Conservation (phyloP, 64 coral and sea anemone genomes). For the Anthopleura sola region DNA sequence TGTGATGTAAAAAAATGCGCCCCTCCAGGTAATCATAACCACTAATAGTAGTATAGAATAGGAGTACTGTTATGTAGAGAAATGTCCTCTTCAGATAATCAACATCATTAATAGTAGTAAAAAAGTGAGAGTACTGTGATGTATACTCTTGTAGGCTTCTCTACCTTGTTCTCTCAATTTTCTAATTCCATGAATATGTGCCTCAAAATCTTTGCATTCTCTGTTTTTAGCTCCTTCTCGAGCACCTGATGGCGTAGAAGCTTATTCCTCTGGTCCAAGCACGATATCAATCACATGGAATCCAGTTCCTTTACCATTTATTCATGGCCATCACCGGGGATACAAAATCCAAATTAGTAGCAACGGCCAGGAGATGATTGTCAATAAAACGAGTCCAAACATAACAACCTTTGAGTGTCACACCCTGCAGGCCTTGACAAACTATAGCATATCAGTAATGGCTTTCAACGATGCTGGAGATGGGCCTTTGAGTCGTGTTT, state of each 20-base stretch:
- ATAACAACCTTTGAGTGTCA: neutral
- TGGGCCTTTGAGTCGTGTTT: neutral
- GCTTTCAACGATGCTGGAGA: constrained; percentile 2
- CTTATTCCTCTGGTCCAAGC: neutral
- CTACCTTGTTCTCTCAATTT: too few species aligned
- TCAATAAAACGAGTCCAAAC: neutral
- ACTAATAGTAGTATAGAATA: neutral
- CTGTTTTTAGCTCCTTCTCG: neutral
- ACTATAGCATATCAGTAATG: constrained; percentile 2
- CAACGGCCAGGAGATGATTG: too few species aligned
- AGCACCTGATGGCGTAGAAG: neutral
- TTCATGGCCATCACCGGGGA: neutral
- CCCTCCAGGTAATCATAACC: neutral
- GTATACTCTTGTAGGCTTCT: too few species aligned
- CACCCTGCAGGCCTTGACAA: neutral
- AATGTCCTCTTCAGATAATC: too few species aligned
- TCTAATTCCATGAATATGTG: too few species aligned
- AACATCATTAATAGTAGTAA: too few species aligned
- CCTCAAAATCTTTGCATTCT: too few species aligned
- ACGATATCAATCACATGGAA: neutral
- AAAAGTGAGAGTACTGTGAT: too few species aligned
- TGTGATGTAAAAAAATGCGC: constrained; percentile 30
- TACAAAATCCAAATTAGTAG: neutral
- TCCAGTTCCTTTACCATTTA: constrained; percentile 6
- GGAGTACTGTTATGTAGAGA: too few species aligned